A percentile compares a stretch with the other conserved stretches of the same genome.
These are phyloP conservation scores for Galbula dea DNA, from an alignment of 2,113 vertebrate species.

Conservation along the genomic window DNA sequence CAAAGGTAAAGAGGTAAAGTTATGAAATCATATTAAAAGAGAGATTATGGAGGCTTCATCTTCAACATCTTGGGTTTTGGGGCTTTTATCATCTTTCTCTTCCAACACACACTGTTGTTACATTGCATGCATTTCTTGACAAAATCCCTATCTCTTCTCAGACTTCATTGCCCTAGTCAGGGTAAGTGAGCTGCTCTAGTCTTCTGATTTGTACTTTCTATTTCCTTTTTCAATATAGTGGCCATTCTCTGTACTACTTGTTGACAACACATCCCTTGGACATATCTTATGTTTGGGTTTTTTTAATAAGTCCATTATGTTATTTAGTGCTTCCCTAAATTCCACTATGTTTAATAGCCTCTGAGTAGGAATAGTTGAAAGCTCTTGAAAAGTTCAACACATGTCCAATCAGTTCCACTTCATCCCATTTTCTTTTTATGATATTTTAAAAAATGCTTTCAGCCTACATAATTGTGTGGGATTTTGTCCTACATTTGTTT, in stretches of 20 bases:
- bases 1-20: neutral
- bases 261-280: neutral
- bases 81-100: neutral
- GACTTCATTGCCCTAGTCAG: neutral
- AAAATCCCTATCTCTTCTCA: neutral
- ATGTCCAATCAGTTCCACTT: neutral
- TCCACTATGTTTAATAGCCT: neutral
- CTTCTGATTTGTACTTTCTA: neutral
- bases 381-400: neutral
- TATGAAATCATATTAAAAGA: neutral
- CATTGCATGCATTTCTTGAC: neutral
- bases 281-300: neutral
- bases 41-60: neutral
- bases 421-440: neutral
- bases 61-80: neutral
- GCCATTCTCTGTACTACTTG: neutral
- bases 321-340: neutral
- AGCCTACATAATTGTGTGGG: neutral
- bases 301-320: neutral
- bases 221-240: neutral
- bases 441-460: slow-evolving; percentile 12
- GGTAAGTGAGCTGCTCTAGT: neutral
- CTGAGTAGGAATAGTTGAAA: neutral
- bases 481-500: slow-evolving; percentile 33
- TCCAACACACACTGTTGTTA: neutral